Conservation (phyloP, 1,140 invertebrate genomes). For the Micrasema longulum region DNA sequence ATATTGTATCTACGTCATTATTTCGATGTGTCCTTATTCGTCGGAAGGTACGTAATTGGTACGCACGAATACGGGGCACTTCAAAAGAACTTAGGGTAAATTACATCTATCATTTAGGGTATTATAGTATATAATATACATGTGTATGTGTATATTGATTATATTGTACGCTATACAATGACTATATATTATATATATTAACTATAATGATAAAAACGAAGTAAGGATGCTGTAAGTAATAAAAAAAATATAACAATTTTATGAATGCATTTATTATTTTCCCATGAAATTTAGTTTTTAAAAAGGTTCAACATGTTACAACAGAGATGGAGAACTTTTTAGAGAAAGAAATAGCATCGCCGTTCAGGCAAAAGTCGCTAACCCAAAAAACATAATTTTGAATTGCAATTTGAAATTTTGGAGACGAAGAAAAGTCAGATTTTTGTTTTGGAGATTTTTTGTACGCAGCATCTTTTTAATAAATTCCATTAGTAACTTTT, state of each 20-base stretch:
- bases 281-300: no score
- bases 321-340: no score
- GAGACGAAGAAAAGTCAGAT: no score
- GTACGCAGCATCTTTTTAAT: no score
- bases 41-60: not conserved
- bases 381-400: not conserved
- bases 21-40: not conserved
- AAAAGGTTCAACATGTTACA: no score
- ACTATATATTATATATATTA: constrained; percentile 52
- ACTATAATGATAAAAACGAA: constrained; percentile 53
- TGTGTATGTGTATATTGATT: constrained; percentile 42
- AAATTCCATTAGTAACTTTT: no score
- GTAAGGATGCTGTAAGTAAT: constrained; percentile 50
- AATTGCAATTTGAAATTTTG: no score
- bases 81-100: not conserved
- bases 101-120: constrained; percentile 18
- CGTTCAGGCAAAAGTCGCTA: not conserved
- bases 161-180: constrained; percentile 51
- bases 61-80: no score
- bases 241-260: constrained; percentile 55
- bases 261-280: constrained; percentile 30
- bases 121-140: constrained; percentile 34
- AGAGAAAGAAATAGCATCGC: not conserved
- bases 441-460: no score
- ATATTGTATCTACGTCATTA: constrained; percentile 8